Evolutionary conservation across 2,113 vertebrate species (phyloP), one percentile per base, ranked within the genome.

Genomic region (Nansenia antarctica): DNA sequence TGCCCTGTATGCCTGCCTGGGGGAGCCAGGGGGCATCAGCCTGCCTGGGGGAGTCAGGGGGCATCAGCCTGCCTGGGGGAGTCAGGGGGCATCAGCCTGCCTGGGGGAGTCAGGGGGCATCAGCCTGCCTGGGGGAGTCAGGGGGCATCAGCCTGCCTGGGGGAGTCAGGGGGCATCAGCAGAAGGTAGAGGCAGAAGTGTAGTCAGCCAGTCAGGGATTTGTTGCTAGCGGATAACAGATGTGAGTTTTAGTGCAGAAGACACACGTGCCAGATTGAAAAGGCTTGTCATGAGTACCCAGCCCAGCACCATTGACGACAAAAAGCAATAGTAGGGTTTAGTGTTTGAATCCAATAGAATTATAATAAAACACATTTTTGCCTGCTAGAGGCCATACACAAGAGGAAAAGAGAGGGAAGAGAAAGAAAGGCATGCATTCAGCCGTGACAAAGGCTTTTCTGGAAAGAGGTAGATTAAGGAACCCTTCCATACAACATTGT

Each of bases 181-280:
- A 63, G 68, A 61, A 20, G 65, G 29, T 15, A 49, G 18, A 67
- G 45, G 18, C 35, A 22, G 12, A 4, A 62, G 68, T 45, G n/a
- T 70, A 68, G 60, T 31, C 71, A 29, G 27, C 72, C 71, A 70
- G 72, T 63, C 72, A 72, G 66, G 85, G 70, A 82, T 82, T 78
- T 62, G 32, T 61, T 69, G 71, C 70, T 37, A 37, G 61, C 9
- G 65, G n/a, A n/a, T n/a, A n/a, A n/a, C n/a, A n/a, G n/a, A n/a
- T n/a, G n/a, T n/a, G n/a, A n/a, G n/a, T n/a, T n/a, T n/a, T n/a
- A n/a, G n/a, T n/a, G n/a, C n/a, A n/a, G n/a, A n/a, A n/a, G n/a
- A 78, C 69, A 64, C 63, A 30, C 24, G 45, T 32, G 47, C 49
- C 34, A 30, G 4, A n/a, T 37, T 32, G 67, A 30, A 27, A 70